phyloP scores from a whole-genome alignment of 2,888 invertebrate genomes.

The Limenitis arthemis region DNA sequence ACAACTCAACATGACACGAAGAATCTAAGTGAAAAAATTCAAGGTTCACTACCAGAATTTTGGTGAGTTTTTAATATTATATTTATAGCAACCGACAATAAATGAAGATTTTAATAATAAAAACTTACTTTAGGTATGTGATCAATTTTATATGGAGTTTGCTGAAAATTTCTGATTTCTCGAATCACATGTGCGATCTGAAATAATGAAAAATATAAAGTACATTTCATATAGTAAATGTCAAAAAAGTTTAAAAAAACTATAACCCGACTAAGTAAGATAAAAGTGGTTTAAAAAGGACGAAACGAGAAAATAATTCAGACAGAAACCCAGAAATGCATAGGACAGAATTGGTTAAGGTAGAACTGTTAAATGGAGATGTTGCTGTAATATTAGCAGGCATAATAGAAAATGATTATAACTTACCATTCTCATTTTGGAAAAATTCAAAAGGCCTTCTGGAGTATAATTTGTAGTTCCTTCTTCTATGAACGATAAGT shows the following conservation, averaged over 20 bases:
- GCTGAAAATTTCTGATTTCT: constrained; percentile 92
- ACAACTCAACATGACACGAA: too few relatives aligned
- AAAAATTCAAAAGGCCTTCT: constrained; percentile 90
- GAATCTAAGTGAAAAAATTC: too few relatives aligned
- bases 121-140: constrained; percentile 80
- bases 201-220: constrained; percentile 30
- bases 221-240: background rate
- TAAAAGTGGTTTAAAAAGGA: too few relatives aligned
- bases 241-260: background rate
- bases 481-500: constrained; percentile 93
- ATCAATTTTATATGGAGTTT: constrained; percentile 93
- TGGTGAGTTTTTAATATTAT: too few relatives aligned
- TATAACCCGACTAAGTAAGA: too few relatives aligned
- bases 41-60: too few relatives aligned
- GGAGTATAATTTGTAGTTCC: constrained; percentile 93
- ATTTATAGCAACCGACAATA: too few relatives aligned
- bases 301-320: too few relatives aligned
- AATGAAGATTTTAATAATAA: too few relatives aligned
- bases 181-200: constrained; percentile 94
- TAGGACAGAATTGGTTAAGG: background rate
- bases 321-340: background rate
- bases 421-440: constrained; percentile 94
- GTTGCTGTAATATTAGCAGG: too few relatives aligned
- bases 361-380: too few relatives aligned
- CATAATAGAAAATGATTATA: constrained; percentile 14